These are phyloP conservation scores for Dryomyza anilis DNA, from an alignment of 2,888 invertebrate genomes.

Conservation along the genomic window DNA sequence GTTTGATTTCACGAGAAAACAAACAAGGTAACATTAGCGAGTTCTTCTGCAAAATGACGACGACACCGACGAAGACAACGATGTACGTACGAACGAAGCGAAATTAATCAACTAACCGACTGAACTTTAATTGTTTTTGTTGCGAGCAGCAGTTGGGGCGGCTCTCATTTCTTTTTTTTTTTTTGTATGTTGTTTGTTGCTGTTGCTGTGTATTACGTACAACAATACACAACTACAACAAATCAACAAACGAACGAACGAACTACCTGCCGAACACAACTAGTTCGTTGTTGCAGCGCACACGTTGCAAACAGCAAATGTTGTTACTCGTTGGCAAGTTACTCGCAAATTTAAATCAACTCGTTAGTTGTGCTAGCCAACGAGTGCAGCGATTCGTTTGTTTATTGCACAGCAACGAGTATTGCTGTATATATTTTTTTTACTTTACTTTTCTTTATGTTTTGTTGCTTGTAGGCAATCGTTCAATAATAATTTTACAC, in stretches of 20 bases:
- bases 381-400: neutral
- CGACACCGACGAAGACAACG: constrained; percentile 30
- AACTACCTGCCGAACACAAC: neutral
- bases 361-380: too few species aligned
- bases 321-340: neutral
- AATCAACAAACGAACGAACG: neutral
- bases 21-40: constrained; percentile 30
- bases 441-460: too few species aligned
- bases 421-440: neutral
- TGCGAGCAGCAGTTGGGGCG: constrained; percentile 25
- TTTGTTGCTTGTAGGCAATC: neutral
- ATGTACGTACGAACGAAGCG: constrained; percentile 34
- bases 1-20: neutral
- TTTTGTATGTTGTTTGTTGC: constrained; percentile 10
- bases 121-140: constrained; percentile 33
- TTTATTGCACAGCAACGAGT: neutral
- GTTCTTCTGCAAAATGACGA: constrained; percentile 41
- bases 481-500: neutral
- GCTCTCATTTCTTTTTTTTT: too few species aligned
- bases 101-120: constrained; percentile 37
- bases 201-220: neutral
- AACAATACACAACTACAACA: neutral
- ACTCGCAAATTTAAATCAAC: too few species aligned
- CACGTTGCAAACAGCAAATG: constrained; percentile 10
- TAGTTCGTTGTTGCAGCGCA: constrained; percentile 14